Evolutionary conservation across 2,797 vertebrate genomes (phyloP), one percentile per base, ranked within the genome.

Genomic region (Eutrigla gurnardus): DNA sequence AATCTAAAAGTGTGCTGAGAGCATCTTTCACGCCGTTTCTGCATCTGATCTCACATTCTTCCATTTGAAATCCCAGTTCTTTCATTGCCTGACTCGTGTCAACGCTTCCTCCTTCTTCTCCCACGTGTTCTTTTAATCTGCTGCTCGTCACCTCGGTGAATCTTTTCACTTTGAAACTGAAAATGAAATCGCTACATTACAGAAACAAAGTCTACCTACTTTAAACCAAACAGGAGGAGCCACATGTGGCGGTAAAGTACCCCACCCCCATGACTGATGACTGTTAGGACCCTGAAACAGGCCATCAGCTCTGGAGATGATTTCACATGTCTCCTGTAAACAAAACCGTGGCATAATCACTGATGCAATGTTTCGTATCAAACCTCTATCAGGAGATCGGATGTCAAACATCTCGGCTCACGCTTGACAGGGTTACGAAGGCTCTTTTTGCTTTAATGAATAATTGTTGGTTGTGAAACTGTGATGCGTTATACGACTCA

Each of bases 231-330:
- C 70, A 75, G 70, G 46, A 65, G 63, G 45, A 46, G 49, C 37
- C 32, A 62, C 54, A 39, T 65, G 61, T 77, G 46, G 1, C 42
- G n/a, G 10, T 33, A 52, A 50, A 18, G 42, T 46, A 68, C 45
- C 58, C 39, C 70, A 45, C 47, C 68, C 39, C 69, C 47, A 37
- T 75, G 75, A 86, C 65, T 70, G 68, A 77, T 73, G 69, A 61
- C 80, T 78, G 78, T 80, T 63, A 82, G 59, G n/a, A n/a, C n/a
- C n/a, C n/a, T n/a, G n/a, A n/a, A n/a, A n/a, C n/a, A n/a, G n/a
- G n/a, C n/a, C n/a, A n/a, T n/a, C 52, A 43, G 42, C n/a, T 15
- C 17, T 43, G 84, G 79, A 86, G 80, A 88, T 91, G 77, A 83
- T 70, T 80, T 72, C 65, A 75, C 75, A 63, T 75, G 73, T 90